Base-by-base conservation (phyloP, 2,797 vertebrate species). In the Steatocranus sp. region DNA sequence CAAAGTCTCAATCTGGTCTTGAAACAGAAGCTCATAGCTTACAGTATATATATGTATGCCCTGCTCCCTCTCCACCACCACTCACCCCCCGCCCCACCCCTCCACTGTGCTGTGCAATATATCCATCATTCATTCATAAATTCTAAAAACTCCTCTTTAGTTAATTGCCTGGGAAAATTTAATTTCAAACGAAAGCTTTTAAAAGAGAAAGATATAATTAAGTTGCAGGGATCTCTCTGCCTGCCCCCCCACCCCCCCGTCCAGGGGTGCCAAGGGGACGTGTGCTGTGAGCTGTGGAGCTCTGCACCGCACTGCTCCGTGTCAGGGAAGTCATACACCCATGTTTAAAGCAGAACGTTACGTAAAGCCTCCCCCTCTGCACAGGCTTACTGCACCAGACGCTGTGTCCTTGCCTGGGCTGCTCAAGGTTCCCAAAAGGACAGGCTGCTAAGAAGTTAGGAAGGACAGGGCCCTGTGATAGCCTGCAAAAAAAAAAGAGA, bases 381-480 rank as follows among this genome's bases (percentile, higher is more conserved):
- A 92, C 92, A 83, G 92, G 95, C 94, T 95, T 95, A 96, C 94
- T 95, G 96, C 95, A 95, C 94, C 95, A 95, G 95, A 94, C 95
- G 80, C 92, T 91, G 87, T 94, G 95, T 95, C 96, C 96, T 97
- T 96, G 95, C 93, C 93, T 91, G 89, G 87, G 93, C 93, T 93
- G 93, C 92, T 96, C 95, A 97, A 97, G 96, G 96, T 96, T 96
- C 94, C 94, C 92, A 93, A 96, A 96, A 96, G 96, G 95, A 96
- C 96, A 90, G 90, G 87, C 92, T 91, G 93, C 94, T 94, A 96
- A 96, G 95, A 96, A 95, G 95, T 96, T 94, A 87, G 93, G 95
- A 96, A 96, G 96, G 96, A 96, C 95, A 73, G 92, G 89, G 86
- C 91, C 87, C 91, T 92, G 95, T 94, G 94, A 96, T 93, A 95